These are phyloP conservation scores for Heteromurus nitidus DNA, from an alignment of 2,888 invertebrate genomes.

Conservation along the genomic window DNA sequence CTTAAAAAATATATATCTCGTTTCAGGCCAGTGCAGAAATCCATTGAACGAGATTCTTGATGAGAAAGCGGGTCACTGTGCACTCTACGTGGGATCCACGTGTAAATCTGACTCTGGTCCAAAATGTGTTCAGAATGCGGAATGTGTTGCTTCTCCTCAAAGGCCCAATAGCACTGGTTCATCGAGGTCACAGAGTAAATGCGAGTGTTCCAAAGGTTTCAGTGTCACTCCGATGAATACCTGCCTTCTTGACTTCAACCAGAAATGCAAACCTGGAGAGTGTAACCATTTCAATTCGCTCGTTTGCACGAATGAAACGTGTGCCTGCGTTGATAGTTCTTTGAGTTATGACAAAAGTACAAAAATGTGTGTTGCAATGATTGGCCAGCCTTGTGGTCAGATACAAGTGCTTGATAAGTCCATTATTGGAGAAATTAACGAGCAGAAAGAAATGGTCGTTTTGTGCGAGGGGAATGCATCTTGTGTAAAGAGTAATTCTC, in stretches of 20 bases:
- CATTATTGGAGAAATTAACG: neutral
- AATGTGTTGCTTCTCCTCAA: conserved; percentile 42
- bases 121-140: conserved; percentile 57
- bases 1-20: too few relatives aligned
- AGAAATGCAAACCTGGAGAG: conserved; percentile 44
- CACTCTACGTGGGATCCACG: conserved; percentile 43
- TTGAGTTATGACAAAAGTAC: conserved; percentile 61
- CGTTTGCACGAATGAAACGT: conserved; percentile 62
- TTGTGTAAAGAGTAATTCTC: conserved; percentile 43
- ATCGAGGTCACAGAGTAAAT: conserved; percentile 19
- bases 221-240: conserved; percentile 57
- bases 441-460: conserved; percentile 52
- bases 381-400: conserved; percentile 60
- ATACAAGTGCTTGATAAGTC: conserved; percentile 51
- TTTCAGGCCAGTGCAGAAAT: conserved; percentile 65
- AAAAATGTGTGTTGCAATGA: conserved; percentile 62
- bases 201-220: conserved; percentile 50
- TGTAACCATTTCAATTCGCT: conserved; percentile 64
- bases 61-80: conserved; percentile 46
- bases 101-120: conserved; percentile 38
- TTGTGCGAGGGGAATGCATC: conserved; percentile 58
- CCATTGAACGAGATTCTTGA: conserved; percentile 53
- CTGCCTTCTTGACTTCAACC: conserved; percentile 62
- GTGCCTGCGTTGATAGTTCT: conserved; percentile 59
- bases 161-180: neutral